Conservation (phyloP, 1,140 invertebrate species). For the Goniozus legneri region DNA sequence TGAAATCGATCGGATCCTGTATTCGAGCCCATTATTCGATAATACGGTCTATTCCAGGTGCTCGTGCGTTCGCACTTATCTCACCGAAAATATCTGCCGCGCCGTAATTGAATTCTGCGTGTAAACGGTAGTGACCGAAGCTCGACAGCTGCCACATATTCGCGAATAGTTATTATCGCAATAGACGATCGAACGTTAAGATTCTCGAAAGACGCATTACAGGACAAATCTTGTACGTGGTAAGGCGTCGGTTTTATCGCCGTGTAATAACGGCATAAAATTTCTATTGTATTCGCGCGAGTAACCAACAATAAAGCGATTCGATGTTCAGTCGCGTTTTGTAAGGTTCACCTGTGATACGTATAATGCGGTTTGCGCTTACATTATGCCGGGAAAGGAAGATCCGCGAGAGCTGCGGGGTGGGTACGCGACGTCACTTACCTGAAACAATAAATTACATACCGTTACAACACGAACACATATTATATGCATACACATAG, state of each 20-base stretch:
- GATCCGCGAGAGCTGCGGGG: slow-evolving; percentile 39
- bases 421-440: slow-evolving; percentile 52
- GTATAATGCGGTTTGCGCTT: slow-evolving; percentile 43
- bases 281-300: too few species aligned
- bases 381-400: slow-evolving; percentile 47
- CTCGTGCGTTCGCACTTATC: slow-evolving; percentile 17
- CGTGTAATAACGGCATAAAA: slow-evolving; percentile 35
- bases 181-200: too few species aligned
- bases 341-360: too few species aligned
- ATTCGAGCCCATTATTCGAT: slow-evolving; percentile 24
- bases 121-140: slow-evolving; percentile 18
- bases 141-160: slow-evolving; percentile 15
- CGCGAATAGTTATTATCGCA: too few species aligned
- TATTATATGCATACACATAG: slow-evolving; percentile 37
- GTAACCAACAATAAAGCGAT: too few species aligned
- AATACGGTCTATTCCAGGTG: slow-evolving; percentile 28
- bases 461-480: slow-evolving; percentile 47
- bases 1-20: slow-evolving; percentile 18
- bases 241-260: slow-evolving; percentile 22
- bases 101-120: slow-evolving; percentile 20
- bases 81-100: slow-evolving; percentile 10
- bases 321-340: too few species aligned
- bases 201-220: too few species aligned
- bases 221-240: too few species aligned
- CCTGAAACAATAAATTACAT: slow-evolving; percentile 57